Evolutionary conservation across 2,113 vertebrate genomes (phyloP).

Genomic region (Gobiocypris rarus): DNA sequence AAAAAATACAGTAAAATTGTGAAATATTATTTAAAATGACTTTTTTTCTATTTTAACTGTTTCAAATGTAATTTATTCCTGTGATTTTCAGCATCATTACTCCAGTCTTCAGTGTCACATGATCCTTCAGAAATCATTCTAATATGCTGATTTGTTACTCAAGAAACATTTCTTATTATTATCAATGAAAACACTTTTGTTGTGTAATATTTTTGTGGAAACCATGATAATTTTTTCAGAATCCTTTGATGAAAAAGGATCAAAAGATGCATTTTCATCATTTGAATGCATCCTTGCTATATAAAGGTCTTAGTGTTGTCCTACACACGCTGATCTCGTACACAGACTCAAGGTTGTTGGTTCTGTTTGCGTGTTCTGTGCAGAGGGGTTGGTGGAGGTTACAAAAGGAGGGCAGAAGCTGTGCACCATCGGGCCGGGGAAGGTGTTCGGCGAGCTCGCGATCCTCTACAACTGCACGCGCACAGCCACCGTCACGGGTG

Average conservation of each 20-base stretch:
- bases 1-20: background rate
- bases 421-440: slow-evolving; percentile 70
- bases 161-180: background rate
- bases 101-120: background rate
- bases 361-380: slow-evolving; percentile 37
- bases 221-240: no score
- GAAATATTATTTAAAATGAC: background rate
- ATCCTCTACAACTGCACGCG: slow-evolving; percentile 80
- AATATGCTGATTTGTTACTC: background rate
- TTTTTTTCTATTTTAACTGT: background rate
- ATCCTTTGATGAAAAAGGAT: background rate
- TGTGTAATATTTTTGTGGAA: background rate
- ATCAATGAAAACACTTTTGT: background rate
- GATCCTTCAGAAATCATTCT: no score
- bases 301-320: background rate
- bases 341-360: background rate
- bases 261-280: background rate
- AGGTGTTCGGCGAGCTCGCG: slow-evolving; percentile 77
- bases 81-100: background rate
- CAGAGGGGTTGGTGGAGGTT: slow-evolving; percentile 77
- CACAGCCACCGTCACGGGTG: slow-evolving; percentile 74
- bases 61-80: background rate
- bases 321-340: background rate
- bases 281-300: background rate
- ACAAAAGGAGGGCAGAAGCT: slow-evolving; percentile 70